phyloP scores from a whole-genome alignment of 2,113 vertebrate species.

The Phylloscopus trochilus region DNA sequence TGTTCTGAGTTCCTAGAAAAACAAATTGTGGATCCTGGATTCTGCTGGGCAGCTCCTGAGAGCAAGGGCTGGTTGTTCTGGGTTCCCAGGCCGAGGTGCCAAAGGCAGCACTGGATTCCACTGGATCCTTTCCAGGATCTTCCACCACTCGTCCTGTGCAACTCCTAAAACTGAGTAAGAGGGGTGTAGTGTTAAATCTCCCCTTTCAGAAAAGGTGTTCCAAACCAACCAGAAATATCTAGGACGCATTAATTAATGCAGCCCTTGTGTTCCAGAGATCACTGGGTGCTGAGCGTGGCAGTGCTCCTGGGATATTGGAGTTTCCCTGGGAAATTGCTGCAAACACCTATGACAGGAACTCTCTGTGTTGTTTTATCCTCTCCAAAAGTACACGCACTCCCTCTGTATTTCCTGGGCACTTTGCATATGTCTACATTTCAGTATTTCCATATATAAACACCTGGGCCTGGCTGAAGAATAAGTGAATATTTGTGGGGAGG shows the following conservation, averaged over 20 bases:
- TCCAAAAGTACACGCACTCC: not conserved
- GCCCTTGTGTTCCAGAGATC: rapidly evolving
- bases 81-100: not conserved
- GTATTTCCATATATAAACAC: not conserved
- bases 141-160: not conserved
- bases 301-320: no score
- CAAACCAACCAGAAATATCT: not conserved
- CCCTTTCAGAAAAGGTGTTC: not conserved
- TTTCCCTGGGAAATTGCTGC: not conserved
- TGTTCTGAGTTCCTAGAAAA: not conserved
- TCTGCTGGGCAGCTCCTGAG: not conserved
- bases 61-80: no score
- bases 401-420: not conserved
- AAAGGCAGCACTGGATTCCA: not conserved
- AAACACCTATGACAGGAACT: not conserved
- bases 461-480: not conserved
- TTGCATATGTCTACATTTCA: not conserved
- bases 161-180: not conserved
- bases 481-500: not conserved
- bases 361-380: not conserved
- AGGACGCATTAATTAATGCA: not conserved
- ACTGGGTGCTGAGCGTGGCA: not conserved
- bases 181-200: not conserved
- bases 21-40: not conserved
- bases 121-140: not conserved